Evolutionary conservation across 2,888 invertebrate genomes (phyloP).

Genomic region (Crocallis elinguaria): DNA sequence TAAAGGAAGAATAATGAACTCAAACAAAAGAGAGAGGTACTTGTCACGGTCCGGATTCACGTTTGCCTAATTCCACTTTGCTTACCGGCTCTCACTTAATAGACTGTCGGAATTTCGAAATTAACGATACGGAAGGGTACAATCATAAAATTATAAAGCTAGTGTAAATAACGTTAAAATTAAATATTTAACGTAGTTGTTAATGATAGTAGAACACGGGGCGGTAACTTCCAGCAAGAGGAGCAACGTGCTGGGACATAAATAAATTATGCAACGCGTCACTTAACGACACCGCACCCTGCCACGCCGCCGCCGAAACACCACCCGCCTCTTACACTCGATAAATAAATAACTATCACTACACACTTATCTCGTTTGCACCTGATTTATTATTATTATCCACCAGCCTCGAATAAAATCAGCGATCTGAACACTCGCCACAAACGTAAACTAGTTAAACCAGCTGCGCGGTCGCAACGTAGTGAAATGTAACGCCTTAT

Average conservation of each 20-base stretch:
- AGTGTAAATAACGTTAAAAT: conserved; percentile 29
- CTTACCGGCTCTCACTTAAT: conserved; percentile 13
- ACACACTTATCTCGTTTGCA: conserved; percentile 46
- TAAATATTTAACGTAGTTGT: conserved; percentile 35
- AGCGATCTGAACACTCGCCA: conserved; percentile 40
- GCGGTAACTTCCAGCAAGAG: conserved; percentile 61
- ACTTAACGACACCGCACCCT: conserved; percentile 62
- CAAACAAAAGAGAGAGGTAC: conserved; percentile 3
- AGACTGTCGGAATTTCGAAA: conserved; percentile 19
- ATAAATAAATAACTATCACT: conserved; percentile 42
- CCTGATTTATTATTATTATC: conserved; percentile 45
- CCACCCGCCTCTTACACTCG: conserved; percentile 27
- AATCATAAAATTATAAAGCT: conserved; percentile 28
- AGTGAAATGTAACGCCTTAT: conserved; percentile 37
- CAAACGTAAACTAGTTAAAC: conserved; percentile 42
- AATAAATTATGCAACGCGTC: conserved; percentile 79
- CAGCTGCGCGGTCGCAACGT: conserved; percentile 38
- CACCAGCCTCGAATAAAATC: conserved; percentile 28
- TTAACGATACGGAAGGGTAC: conserved; percentile 20
- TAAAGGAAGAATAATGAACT: conserved; percentile 13
- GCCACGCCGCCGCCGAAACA: conserved; percentile 25
- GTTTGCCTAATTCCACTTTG: conserved; percentile 15
- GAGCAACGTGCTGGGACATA: conserved; percentile 77
- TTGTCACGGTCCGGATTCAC: conserved; percentile 13
- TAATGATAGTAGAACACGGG: conserved; percentile 39